phyloP scores from a whole-genome alignment of 2,113 vertebrate genomes.

The Narcine bancroftii region DNA sequence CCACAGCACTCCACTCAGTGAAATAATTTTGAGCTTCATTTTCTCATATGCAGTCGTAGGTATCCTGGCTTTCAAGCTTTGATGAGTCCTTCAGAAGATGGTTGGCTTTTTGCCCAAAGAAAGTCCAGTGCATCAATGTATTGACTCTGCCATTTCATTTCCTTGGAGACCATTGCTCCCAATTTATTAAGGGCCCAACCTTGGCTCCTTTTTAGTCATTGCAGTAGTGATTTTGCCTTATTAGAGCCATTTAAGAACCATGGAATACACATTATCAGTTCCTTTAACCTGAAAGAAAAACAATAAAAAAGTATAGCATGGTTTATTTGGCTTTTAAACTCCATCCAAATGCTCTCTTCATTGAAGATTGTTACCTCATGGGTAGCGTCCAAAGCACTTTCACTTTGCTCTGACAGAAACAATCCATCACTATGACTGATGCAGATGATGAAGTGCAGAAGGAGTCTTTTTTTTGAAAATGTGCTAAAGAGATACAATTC shows the following conservation, averaged over 20 bases:
- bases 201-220: not conserved
- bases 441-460: conserved; percentile 19
- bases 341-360: not conserved
- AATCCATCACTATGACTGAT: conserved; percentile 34
- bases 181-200: not conserved
- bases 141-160: not conserved
- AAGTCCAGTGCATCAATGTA: not conserved
- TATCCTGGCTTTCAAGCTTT: no score
- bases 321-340: not conserved
- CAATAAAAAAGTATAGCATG: not conserved
- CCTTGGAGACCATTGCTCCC: not conserved
- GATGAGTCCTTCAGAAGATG: not conserved
- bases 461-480: not conserved
- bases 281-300: not conserved
- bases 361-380: conserved; percentile 15
- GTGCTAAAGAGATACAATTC: conserved; percentile 27
- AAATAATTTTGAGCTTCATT: not conserved
- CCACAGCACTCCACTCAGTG: not conserved
- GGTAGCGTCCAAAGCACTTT: conserved; percentile 22
- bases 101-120: not conserved
- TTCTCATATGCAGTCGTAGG: not conserved
- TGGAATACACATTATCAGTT: not conserved
- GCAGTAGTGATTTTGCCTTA: not conserved
- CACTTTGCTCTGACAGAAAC: conserved; percentile 28
- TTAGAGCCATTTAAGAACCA: not conserved